A percentile compares a stretch with the other conserved stretches of the same genome.
Evolutionary conservation across 2,113 vertebrate species (phyloP).

Genomic region (Cyphomyrus plagiostoma): DNA sequence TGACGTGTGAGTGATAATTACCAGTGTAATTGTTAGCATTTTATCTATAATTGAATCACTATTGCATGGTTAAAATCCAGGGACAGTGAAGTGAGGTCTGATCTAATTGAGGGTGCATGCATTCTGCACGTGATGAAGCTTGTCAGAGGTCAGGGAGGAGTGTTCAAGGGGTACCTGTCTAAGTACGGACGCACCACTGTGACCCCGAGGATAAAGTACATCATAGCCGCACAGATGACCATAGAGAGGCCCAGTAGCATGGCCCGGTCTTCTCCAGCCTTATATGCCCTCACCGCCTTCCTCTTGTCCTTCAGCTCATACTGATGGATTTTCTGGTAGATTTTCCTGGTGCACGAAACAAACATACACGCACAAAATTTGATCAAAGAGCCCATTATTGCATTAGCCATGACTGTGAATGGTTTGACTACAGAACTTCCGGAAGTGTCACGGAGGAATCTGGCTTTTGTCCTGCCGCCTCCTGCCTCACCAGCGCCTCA

Average conservation of each 20-base stretch:
- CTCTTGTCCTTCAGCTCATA: slow-evolving; percentile 87
- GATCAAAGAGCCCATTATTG: not conserved
- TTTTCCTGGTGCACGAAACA: slow-evolving; percentile 60
- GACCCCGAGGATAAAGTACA: slow-evolving; percentile 92
- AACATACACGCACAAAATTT: not conserved
- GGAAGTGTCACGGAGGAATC: not conserved
- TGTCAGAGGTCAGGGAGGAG: slow-evolving; percentile 24
- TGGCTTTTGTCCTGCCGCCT: not conserved
- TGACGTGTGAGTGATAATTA: not conserved
- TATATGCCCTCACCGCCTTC: slow-evolving; percentile 84
- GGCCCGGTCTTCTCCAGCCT: slow-evolving; percentile 86
- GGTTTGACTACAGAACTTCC: not conserved
- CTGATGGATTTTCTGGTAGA: slow-evolving; percentile 88
- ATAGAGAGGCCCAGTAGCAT: slow-evolving; percentile 85
- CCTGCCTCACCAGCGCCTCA: not conserved
- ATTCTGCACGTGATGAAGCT: not conserved
- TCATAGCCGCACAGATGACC: slow-evolving; percentile 89
- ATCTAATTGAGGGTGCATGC: not conserved
- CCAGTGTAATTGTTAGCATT: not conserved
- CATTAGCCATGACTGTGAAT: not conserved
- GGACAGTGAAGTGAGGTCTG: not conserved
- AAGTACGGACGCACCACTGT: slow-evolving; percentile 81
- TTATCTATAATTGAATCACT: not conserved
- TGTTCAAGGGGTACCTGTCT: slow-evolving; percentile 70
- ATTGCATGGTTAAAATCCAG: not conserved